Base-by-base conservation (phyloP, 1,140 invertebrate genomes). In the Drosophila teissieri region DNA sequence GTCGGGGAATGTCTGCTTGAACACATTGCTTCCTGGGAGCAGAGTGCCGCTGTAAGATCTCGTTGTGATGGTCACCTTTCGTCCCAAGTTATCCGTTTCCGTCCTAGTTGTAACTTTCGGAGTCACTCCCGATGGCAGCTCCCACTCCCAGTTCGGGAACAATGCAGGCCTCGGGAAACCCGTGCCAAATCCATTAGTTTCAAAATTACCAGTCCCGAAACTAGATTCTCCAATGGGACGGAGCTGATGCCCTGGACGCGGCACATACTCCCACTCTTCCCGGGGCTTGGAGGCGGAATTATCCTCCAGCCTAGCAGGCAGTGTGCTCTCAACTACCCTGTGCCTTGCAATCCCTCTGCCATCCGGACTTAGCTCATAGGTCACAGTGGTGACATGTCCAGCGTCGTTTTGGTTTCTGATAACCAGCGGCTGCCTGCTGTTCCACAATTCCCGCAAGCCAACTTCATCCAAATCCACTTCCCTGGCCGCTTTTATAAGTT, bases 231-330 rank as follows among this genome's bases (percentile, higher is more conserved):
- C 36, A 40, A 15, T 17, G 2, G 40, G 7, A 19, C 15, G 36
- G 1, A n/a, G n/a, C 12, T 57, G 54, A 2, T 22, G 45, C 5
- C 24, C n/a, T 11, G 54, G 3, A 22, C 15, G 46, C 0, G 78
- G 68, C 36, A 86, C 11, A 19, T 61, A 67, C 15, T 85, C 81
- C 81, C 81, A 85, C 2, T 85, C 64, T 7, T 67, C 55, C 14
- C 78, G 58, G 0, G 78, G 81, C 68, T 73, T 78, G 2, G 56
- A 17, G 3, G 14, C 8, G 11, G 53, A 22, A 2, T 27, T 49
- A 2, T 27, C 17, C 42, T 62, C 45, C 36, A 61, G 36, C 31
- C 44, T 49, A 4, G 36, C 42, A 5, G 44, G 55, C 0, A 0
- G 24, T 7, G 34, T n/a, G 6, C 57, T 45, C 7, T 57, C 36